Evolutionary conservation across 92 coral and sea anemone species (phyloP).

Genomic region (Epizoanthus ramosus): DNA sequence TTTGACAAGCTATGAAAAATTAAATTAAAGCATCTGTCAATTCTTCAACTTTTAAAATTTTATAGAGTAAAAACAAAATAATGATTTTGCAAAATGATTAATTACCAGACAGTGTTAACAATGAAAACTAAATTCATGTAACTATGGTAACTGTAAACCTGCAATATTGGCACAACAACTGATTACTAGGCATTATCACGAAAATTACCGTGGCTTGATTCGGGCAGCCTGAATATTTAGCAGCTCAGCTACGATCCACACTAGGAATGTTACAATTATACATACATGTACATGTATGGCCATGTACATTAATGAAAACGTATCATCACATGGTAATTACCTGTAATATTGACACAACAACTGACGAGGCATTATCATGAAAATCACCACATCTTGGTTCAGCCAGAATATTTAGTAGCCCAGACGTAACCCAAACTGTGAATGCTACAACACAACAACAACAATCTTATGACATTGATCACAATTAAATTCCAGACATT

Average conservation of each 20-base stretch:
- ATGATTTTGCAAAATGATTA: not conserved
- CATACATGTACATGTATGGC: no score
- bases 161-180: no score
- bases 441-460: conserved; percentile 48
- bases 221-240: no score
- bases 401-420: conserved; percentile 74
- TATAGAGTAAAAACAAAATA: no score
- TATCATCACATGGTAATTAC: conserved; percentile 33
- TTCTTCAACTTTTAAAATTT: no score
- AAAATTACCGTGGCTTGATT: no score
- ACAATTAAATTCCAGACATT: not conserved
- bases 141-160: no score
- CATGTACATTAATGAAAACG: no score
- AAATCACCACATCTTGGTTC: conserved; percentile 61
- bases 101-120: not conserved
- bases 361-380: conserved; percentile 62
- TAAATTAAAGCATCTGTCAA: not conserved
- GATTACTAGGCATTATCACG: no score
- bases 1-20: conserved; percentile 75
- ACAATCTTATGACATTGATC: not conserved
- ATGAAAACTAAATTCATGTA: not conserved
- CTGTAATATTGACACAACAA: conserved; percentile 73
- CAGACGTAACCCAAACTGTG: conserved; percentile 73
- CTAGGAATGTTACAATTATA: no score
- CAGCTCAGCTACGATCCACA: no score